Percentiles rank a stretch among this genome's conserved stretches.
These are phyloP conservation scores for Crotalus helleri DNA, from an alignment of 2,113 vertebrate species.

Conservation along the genomic window DNA sequence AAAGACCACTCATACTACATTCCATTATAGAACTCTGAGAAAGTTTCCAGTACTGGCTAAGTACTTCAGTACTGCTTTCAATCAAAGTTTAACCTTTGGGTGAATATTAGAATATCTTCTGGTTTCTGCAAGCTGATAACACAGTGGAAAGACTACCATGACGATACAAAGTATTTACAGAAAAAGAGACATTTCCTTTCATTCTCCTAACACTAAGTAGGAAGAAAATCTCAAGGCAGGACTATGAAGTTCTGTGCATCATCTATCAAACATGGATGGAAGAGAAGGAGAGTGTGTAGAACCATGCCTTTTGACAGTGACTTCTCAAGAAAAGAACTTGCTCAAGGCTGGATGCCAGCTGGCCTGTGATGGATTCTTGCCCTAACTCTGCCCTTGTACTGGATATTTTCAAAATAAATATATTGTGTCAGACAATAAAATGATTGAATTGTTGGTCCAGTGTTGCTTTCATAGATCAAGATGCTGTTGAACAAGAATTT, in stretches of 20 bases:
- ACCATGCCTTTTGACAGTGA: not conserved
- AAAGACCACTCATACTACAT: not conserved
- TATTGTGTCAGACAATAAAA: slow-evolving; percentile 5
- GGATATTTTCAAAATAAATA: slow-evolving; percentile 22
- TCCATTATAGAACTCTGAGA: not conserved
- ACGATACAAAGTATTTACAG: not conserved
- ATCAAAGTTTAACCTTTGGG: not conserved
- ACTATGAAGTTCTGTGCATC: not conserved
- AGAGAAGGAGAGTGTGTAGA: not conserved
- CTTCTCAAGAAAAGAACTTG: not conserved
- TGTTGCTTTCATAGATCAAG: fast-evolving
- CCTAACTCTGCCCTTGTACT: not conserved
- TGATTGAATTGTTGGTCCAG: not conserved
- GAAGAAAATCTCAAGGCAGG: not conserved
- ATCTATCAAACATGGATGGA: not conserved
- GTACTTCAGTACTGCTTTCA: not conserved
- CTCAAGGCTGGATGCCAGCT: not conserved
- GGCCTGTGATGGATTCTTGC: not conserved
- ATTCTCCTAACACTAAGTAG: not conserved
- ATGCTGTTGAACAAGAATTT: not conserved
- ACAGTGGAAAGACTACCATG: not conserved
- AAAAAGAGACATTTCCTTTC: not conserved
- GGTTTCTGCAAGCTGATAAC: not conserved
- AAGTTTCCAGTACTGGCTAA: not conserved
- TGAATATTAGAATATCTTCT: not conserved